Conservation (phyloP, 1,140 invertebrate genomes). For the Cotesia vestalis region DNA sequence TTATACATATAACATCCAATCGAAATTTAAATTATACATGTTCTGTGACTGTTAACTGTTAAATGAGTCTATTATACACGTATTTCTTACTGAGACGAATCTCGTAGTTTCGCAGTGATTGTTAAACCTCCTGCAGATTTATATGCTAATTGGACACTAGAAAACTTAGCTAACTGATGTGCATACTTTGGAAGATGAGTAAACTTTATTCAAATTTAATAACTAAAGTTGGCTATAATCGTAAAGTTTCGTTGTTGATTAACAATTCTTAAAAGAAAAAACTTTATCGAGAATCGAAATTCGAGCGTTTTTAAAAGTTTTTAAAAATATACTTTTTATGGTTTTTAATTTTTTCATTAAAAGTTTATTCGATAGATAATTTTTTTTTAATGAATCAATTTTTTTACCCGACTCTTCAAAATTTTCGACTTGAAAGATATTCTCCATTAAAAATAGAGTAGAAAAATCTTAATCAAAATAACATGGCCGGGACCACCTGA, state of each 20-base stretch:
- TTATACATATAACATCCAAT: background rate
- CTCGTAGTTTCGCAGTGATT: conserved; percentile 1
- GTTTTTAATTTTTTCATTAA: background rate
- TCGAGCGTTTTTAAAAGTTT: too few species aligned
- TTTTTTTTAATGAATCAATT: conserved; percentile 18
- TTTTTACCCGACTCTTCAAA: background rate
- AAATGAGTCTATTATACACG: background rate
- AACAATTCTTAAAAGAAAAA: background rate
- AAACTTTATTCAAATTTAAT: conserved; percentile 2
- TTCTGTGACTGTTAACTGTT: background rate
- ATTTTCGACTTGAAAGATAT: background rate
- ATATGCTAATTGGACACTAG: background rate
- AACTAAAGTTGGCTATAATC: too few species aligned
- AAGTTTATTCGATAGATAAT: conserved; percentile 4
- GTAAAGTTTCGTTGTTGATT: too few species aligned
- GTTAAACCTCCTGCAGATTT: background rate
- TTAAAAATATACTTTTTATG: too few species aligned
- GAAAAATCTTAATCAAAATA: conserved; percentile 39
- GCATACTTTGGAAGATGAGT: background rate
- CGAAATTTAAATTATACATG: conserved; percentile 8
- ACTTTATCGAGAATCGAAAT: too few species aligned
- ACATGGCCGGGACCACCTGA: conserved; percentile 38
- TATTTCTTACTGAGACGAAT: background rate
- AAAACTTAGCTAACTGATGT: background rate
- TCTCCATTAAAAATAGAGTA: conserved; percentile 35